Conservation (phyloP, 2,888 invertebrate genomes). For the Ariolimax columbianus region DNA sequence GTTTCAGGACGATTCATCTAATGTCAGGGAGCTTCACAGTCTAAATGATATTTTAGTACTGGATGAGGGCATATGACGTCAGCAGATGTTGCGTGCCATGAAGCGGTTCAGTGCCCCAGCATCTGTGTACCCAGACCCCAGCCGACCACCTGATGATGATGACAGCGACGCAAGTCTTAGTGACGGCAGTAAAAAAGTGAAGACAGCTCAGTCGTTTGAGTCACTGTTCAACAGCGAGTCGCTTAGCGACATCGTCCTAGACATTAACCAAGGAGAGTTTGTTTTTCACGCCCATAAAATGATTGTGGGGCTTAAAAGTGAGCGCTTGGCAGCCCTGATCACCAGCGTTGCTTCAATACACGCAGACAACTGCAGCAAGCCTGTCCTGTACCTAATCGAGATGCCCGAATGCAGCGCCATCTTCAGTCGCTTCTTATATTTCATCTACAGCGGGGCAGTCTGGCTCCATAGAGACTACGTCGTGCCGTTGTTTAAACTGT, state of each 20-base stretch:
- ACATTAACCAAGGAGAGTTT: constrained; percentile 68
- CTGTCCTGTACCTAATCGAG: constrained; percentile 68
- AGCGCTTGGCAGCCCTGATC: constrained; percentile 65
- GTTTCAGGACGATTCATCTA: not conserved
- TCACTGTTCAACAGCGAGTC: constrained; percentile 71
- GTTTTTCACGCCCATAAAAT: constrained; percentile 72
- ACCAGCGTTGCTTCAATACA: constrained; percentile 59
- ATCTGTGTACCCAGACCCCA: constrained; percentile 43
- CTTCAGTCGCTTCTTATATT: constrained; percentile 75
- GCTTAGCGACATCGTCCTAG: constrained; percentile 69
- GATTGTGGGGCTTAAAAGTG: constrained; percentile 73
- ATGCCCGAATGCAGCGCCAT: constrained; percentile 71
- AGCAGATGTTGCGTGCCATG: constrained; percentile 56
- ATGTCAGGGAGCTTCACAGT: not conserved
- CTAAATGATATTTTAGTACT: not conserved
- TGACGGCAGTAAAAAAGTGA: constrained; percentile 69
- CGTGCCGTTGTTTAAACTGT: constrained; percentile 73
- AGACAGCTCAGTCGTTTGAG: constrained; percentile 72
- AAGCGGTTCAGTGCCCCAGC: constrained; percentile 68
- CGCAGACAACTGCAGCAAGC: constrained; percentile 54
- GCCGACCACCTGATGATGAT: constrained; percentile 34
- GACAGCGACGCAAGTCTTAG: constrained; percentile 40
- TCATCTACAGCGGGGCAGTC: constrained; percentile 76
- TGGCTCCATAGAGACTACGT: constrained; percentile 75
- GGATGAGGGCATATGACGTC: not conserved